These are phyloP conservation scores for Tetramorium simillimum DNA, from an alignment of 1,140 invertebrate genomes.

Conservation along the genomic window DNA sequence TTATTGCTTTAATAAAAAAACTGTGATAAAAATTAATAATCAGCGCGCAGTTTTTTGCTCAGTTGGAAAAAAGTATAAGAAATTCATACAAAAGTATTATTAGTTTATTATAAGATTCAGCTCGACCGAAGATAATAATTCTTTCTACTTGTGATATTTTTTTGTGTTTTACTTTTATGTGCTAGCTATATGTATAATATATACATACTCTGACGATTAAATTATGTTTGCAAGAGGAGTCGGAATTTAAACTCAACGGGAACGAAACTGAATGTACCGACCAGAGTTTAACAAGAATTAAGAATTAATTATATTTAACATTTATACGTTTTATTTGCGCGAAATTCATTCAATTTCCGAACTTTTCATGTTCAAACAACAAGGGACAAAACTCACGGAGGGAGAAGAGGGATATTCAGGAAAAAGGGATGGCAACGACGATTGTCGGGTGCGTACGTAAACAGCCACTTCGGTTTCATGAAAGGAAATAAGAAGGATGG, in stretches of 20 bases:
- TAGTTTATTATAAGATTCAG: no score
- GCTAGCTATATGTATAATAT: no score
- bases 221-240: background rate
- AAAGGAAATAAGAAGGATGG: constrained; percentile 58
- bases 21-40: no score
- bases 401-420: background rate
- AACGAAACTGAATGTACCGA: background rate
- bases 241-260: no score
- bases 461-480: constrained; percentile 53
- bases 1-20: no score
- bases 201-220: background rate
- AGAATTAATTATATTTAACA: background rate
- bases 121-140: no score
- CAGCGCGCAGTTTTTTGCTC: no score
- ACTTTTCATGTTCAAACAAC: background rate
- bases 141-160: no score
- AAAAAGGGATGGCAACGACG: constrained; percentile 29
- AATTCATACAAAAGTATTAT: no score
- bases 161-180: no score
- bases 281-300: background rate
- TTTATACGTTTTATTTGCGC: background rate
- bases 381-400: background rate
- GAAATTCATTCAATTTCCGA: background rate
- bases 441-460: constrained; percentile 48
- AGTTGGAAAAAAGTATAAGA: no score